phyloP scores from a whole-genome alignment of 2,113 vertebrate genomes.

The Pyrgilauda ruficollis region DNA sequence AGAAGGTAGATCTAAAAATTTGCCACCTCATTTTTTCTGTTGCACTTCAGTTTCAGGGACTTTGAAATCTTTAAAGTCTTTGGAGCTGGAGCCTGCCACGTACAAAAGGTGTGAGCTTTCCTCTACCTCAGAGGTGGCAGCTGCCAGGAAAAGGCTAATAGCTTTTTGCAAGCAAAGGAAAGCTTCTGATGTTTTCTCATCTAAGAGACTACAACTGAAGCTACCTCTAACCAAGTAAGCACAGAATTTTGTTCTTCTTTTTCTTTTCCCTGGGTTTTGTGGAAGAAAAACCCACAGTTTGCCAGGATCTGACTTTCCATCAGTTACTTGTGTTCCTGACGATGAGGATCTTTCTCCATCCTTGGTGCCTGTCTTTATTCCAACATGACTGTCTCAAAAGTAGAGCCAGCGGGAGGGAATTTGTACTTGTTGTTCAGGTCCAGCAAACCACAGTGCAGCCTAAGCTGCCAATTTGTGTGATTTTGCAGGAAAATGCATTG shows the following conservation, averaged over 20 bases:
- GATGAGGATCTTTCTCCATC: background rate
- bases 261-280: background rate
- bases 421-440: background rate
- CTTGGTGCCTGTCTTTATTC: background rate
- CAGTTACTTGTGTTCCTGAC: background rate
- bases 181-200: background rate
- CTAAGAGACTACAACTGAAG: background rate
- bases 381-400: background rate
- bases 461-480: background rate
- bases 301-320: background rate
- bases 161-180: background rate
- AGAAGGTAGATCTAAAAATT: constrained; percentile 3
- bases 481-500: background rate
- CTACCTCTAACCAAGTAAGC: background rate
- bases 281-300: background rate
- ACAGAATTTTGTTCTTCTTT: background rate
- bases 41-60: background rate
- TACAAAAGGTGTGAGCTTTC: background rate
- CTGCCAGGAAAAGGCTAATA: constrained; percentile 10
- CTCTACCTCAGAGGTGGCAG: background rate
- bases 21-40: background rate
- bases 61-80: constrained; percentile 4
- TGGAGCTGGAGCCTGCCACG: background rate
- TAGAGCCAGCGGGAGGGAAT: background rate
- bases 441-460: background rate